phyloP scores from a whole-genome alignment of 2,888 invertebrate genomes.

The Diaprepes abbreviatus region DNA sequence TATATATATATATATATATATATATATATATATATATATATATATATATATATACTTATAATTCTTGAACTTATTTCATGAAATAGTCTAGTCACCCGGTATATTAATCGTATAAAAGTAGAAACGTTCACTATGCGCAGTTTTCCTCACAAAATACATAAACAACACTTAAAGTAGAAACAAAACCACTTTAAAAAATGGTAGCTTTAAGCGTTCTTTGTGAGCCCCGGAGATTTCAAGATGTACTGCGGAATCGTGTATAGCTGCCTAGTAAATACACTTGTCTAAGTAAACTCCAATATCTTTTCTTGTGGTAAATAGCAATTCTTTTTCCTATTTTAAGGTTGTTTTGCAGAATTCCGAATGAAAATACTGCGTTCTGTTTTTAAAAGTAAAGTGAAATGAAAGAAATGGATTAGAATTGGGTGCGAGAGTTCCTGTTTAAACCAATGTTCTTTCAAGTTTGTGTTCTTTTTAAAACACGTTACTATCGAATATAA shows the following conservation, averaged over 20 bases:
- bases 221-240: background rate
- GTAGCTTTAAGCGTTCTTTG: slow-evolving; percentile 10
- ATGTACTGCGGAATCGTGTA: slow-evolving; percentile 9
- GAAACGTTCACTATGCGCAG: background rate
- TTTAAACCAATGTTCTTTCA: no score
- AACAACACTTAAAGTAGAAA: background rate
- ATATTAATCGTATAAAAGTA: background rate
- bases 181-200: slow-evolving; percentile 13
- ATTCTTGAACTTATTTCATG: no score
- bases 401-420: no score
- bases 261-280: slow-evolving; percentile 19
- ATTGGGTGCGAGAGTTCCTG: no score
- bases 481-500: no score
- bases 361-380: slow-evolving; percentile 1
- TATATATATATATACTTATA: no score
- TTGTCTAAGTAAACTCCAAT: slow-evolving; percentile 19
- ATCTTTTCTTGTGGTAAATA: slow-evolving; percentile 26
- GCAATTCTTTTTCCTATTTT: slow-evolving; percentile 16
- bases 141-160: background rate
- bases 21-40: no score
- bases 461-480: no score
- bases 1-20: no score
- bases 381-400: no score
- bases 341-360: background rate
- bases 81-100: no score